Evolutionary conservation across 2,888 invertebrate genomes (phyloP).

Genomic region (Mythimna loreyi): DNA sequence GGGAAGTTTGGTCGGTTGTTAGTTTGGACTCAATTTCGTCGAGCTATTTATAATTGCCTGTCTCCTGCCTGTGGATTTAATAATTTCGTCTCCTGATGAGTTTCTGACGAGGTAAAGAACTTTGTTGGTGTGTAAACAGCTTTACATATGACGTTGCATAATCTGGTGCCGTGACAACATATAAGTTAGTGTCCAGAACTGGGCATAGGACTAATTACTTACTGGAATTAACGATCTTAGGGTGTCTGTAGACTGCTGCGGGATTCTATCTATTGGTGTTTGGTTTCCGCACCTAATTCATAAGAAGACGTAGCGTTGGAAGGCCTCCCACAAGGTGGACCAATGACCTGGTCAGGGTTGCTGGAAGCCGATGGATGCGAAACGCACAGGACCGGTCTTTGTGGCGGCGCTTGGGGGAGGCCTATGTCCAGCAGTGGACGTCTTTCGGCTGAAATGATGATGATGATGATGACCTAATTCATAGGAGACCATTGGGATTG

Average conservation of each 20-base stretch:
- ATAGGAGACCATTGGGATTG: no score
- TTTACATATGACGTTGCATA: conserved; percentile 10
- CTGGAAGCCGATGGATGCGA: no score
- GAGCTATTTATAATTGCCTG: conserved; percentile 64
- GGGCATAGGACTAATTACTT: conserved; percentile 8
- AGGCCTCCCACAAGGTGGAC: no score
- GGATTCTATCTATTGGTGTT: no score
- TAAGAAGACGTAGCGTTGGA: no score
- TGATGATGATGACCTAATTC: no score
- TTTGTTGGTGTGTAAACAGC: conserved; percentile 17
- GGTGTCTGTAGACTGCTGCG: not conserved
- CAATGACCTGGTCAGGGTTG: no score
- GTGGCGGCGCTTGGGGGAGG: no score
- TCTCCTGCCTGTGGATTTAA: conserved; percentile 43
- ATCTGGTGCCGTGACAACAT: not conserved
- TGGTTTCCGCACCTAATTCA: no score
- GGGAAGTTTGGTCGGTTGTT: conserved; percentile 64
- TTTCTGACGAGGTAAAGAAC: conserved; percentile 39
- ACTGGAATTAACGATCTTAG: conserved; percentile 3
- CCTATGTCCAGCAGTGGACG: no score
- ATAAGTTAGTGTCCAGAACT: conserved; percentile 1
- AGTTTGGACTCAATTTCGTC: conserved; percentile 61
- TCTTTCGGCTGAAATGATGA: no score
- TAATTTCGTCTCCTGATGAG: conserved; percentile 42
- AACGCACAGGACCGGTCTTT: no score